phyloP scores from a whole-genome alignment of 2,888 invertebrate species.

The Nephrotoma appendiculata region DNA sequence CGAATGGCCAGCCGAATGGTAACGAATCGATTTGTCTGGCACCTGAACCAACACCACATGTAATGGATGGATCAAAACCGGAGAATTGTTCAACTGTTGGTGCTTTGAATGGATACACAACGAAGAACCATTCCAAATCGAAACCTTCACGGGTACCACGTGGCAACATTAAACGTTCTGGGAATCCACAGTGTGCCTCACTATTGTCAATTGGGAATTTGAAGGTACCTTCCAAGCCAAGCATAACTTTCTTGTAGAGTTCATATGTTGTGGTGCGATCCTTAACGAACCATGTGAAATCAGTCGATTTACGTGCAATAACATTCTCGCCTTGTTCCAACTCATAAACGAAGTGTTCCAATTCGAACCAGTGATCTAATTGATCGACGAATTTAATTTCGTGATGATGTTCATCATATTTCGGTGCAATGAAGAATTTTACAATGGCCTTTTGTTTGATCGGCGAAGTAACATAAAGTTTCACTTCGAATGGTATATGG shows the following conservation, averaged over 20 bases:
- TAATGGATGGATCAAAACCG: slow-evolving; percentile 32
- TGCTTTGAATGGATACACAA: slow-evolving; percentile 41
- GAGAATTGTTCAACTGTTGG: slow-evolving; percentile 33
- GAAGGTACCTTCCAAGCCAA: slow-evolving; percentile 37
- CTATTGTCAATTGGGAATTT: slow-evolving; percentile 38
- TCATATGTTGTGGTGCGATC: slow-evolving; percentile 50
- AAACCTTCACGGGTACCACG: slow-evolving; percentile 52
- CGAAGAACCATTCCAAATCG: slow-evolving; percentile 46
- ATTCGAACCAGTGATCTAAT: slow-evolving; percentile 46
- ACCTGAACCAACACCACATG: slow-evolving; percentile 36
- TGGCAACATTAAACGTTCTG: slow-evolving; percentile 54
- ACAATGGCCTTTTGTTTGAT: slow-evolving; percentile 43
- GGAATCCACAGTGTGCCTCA: slow-evolving; percentile 51
- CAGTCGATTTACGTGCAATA: slow-evolving; percentile 50
- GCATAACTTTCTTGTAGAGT: slow-evolving; percentile 45
- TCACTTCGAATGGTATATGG: slow-evolving; percentile 46
- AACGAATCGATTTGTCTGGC: slow-evolving; percentile 38
- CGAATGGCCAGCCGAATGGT: slow-evolving; percentile 60
- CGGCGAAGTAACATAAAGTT: slow-evolving; percentile 39
- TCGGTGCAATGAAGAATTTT: slow-evolving; percentile 54
- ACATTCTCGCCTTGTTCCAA: slow-evolving; percentile 48
- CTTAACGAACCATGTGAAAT: slow-evolving; percentile 45
- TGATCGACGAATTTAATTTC: slow-evolving; percentile 37
- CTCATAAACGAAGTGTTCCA: slow-evolving; percentile 46
- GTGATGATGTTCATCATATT: slow-evolving; percentile 43